Percentiles rank a stretch among this genome's conserved stretches.
Conservation (phyloP, 2,113 vertebrate species). For the Chinchilla lanigera region DNA sequence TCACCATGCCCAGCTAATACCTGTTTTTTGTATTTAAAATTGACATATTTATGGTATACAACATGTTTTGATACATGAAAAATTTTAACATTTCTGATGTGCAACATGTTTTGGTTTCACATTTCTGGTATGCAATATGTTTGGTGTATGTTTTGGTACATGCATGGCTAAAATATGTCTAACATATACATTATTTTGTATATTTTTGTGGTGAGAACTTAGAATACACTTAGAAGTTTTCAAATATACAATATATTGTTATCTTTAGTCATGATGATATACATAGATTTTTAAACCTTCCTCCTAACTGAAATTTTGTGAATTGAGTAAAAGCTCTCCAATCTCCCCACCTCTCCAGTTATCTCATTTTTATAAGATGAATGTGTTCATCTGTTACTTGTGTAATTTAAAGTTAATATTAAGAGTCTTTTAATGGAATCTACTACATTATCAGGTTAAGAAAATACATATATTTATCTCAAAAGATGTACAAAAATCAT, state of each 20-base stretch:
- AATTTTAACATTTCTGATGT: too few relatives aligned
- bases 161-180: not conserved
- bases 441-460: not conserved
- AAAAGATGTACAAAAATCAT: not conserved
- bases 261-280: not conserved
- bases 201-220: not conserved
- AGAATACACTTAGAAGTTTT: not conserved
- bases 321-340: not conserved
- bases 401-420: constrained; percentile 47
- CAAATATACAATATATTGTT: not conserved
- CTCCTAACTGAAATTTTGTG: not conserved
- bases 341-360: not conserved
- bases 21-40: not conserved
- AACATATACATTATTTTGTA: not conserved
- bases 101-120: not conserved
- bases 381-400: not conserved
- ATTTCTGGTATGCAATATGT: not conserved
- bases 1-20: not conserved
- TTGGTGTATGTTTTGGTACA: not conserved
- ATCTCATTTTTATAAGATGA: constrained; percentile 13
- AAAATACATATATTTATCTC: not conserved
- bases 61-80: too few relatives aligned
- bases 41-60: not conserved
- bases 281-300: not conserved
- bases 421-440: not conserved